Conservation (phyloP, 2,888 invertebrate species). For the Charanyca ferruginea region DNA sequence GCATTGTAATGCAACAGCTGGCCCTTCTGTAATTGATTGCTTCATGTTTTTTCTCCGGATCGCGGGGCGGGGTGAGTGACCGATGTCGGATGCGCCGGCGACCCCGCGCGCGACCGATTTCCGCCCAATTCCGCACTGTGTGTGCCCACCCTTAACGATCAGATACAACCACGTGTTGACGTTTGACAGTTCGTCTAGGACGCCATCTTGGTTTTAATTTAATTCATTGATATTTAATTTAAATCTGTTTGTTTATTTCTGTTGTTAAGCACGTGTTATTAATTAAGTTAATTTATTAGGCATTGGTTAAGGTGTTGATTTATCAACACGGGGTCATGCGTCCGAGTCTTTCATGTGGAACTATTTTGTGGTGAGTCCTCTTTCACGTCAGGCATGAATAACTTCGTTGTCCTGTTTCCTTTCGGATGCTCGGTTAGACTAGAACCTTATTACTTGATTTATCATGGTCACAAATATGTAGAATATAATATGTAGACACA, state of each 20-base stretch:
- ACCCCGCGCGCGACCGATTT: conserved; percentile 78
- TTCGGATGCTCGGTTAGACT: not conserved
- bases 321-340: conserved; percentile 11
- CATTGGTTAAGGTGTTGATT: conserved; percentile 28
- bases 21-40: conserved; percentile 44
- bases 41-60: conserved; percentile 44
- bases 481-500: too few species aligned
- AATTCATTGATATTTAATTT: conserved; percentile 16
- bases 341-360: conserved; percentile 18
- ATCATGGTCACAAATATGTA: too few species aligned
- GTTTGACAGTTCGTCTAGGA: conserved; percentile 42
- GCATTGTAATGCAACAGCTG: conserved; percentile 17
- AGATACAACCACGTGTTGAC: conserved; percentile 45
- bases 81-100: conserved; percentile 73
- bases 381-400: conserved; percentile 26
- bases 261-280: conserved; percentile 16
- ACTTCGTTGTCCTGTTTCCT: conserved; percentile 12
- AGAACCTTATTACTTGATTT: too few species aligned
- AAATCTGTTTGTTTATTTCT: not conserved
- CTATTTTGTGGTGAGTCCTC: conserved; percentile 24
- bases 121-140: conserved; percentile 76
- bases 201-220: conserved; percentile 35
- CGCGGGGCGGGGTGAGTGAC: conserved; percentile 79
- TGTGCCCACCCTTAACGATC: conserved; percentile 62
- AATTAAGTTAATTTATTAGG: conserved; percentile 20